Evolutionary conservation across 2,888 invertebrate species (phyloP).

Genomic region (Drosophila nigricruria): DNA sequence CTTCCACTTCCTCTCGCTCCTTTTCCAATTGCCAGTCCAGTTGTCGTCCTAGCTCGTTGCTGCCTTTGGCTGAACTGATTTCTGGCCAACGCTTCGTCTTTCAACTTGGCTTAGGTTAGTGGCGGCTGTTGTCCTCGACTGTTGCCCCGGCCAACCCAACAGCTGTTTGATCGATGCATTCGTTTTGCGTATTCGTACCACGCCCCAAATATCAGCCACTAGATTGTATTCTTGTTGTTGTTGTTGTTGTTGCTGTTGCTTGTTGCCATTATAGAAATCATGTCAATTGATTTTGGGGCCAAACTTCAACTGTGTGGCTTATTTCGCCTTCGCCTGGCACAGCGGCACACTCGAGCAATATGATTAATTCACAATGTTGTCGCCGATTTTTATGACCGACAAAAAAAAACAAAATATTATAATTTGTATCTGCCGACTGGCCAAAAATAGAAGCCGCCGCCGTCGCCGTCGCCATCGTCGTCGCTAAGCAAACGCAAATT

Average conservation of each 20-base stretch:
- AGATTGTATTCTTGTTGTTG: slow-evolving; percentile 16
- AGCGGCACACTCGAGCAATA: slow-evolving; percentile 55
- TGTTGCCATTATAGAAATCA: slow-evolving; percentile 63
- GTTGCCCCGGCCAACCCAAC: slow-evolving; percentile 44
- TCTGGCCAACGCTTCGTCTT: slow-evolving; percentile 73
- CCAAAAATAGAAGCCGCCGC: slow-evolving; percentile 67
- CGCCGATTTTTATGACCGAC: slow-evolving; percentile 75
- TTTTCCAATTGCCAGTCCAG: not conserved
- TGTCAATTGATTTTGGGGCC: slow-evolving; percentile 75
- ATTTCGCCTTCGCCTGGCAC: slow-evolving; percentile 54
- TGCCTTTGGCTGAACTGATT: slow-evolving; percentile 71
- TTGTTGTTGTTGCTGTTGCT: slow-evolving; percentile 7
- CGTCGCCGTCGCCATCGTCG: slow-evolving; percentile 7
- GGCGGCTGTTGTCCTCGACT: slow-evolving; percentile 46
- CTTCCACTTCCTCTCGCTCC: not conserved
- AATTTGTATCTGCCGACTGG: slow-evolving; percentile 48
- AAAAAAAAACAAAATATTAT: slow-evolving; percentile 25
- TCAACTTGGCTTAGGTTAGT: slow-evolving; percentile 79
- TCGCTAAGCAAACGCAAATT: slow-evolving; percentile 70
- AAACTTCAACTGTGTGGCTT: slow-evolving; percentile 27
- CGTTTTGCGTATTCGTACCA: slow-evolving; percentile 79
- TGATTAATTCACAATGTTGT: slow-evolving; percentile 75
- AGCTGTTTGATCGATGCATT: slow-evolving; percentile 69
- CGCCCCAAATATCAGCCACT: slow-evolving; percentile 55
- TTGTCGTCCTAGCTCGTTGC: slow-evolving; percentile 60